These are phyloP conservation scores for Protophormia terraenovae DNA, from an alignment of 2,888 invertebrate genomes.

Conservation along the genomic window DNA sequence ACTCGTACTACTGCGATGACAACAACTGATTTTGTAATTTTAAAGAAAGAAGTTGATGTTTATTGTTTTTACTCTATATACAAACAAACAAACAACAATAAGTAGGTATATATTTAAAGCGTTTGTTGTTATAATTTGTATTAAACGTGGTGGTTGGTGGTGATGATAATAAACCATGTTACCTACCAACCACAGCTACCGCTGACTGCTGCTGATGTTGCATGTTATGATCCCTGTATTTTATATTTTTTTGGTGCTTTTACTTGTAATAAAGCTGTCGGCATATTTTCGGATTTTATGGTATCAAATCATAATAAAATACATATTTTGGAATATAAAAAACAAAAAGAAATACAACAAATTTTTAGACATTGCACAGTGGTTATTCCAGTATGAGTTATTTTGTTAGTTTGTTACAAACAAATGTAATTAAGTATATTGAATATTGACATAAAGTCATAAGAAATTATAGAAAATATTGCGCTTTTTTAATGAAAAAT, in stretches of 20 bases:
- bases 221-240: background rate
- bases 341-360: background rate
- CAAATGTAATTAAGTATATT: too few species aligned
- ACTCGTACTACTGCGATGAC: conserved; percentile 32
- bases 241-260: background rate
- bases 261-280: conserved; percentile 54
- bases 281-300: conserved; percentile 49
- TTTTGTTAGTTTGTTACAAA: too few species aligned
- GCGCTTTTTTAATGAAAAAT: too few species aligned
- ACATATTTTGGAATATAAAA: background rate
- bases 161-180: conserved; percentile 45
- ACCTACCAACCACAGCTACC: conserved; percentile 47
- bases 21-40: conserved; percentile 60
- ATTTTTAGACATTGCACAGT: background rate
- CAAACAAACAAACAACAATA: too few species aligned
- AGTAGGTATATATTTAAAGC: conserved; percentile 10
- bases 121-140: conserved; percentile 43
- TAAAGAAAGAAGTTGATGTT: conserved; percentile 46
- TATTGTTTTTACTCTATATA: conserved; percentile 40
- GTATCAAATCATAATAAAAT: conserved; percentile 3
- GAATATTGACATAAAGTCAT: too few species aligned
- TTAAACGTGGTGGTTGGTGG: conserved; percentile 31
- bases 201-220: conserved; percentile 21
- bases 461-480: too few species aligned
- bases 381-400: too few species aligned